A percentile compares a stretch with the other conserved stretches of the same genome.
Conservation (phyloP, 2,888 invertebrate species). For the Adineta ricciae region DNA sequence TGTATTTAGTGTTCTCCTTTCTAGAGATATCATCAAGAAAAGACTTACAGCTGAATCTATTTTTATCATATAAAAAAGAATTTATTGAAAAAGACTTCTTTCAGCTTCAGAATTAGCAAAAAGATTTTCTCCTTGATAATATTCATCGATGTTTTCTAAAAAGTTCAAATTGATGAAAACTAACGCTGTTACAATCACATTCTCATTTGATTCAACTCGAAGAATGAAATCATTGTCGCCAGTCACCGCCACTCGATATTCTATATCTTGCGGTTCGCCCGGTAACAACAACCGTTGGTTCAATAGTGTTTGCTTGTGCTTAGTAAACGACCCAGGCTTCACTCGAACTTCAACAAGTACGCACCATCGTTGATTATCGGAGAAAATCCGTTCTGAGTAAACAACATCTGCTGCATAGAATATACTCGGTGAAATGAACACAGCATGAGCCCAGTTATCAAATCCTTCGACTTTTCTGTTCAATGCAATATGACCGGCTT, state of each 20-base stretch:
- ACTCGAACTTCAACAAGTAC: background rate
- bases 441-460: background rate
- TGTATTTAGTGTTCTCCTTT: no score
- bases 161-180: background rate
- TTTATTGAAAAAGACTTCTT: background rate
- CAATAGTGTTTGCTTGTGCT: background rate
- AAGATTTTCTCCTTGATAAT: background rate
- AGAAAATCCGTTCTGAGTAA: background rate
- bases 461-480: background rate
- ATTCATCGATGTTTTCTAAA: background rate
- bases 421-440: background rate
- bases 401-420: background rate
- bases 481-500: background rate
- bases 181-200: background rate
- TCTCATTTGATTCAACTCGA: background rate
- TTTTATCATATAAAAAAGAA: no score
- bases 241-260: background rate
- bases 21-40: no score
- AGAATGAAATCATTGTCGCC: background rate
- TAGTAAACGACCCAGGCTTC: background rate
- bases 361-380: background rate
- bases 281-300: background rate
- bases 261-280: background rate
- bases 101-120: background rate
- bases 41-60: no score